phyloP scores from a whole-genome alignment of 2,888 invertebrate genomes.

The Euclidia mi region DNA sequence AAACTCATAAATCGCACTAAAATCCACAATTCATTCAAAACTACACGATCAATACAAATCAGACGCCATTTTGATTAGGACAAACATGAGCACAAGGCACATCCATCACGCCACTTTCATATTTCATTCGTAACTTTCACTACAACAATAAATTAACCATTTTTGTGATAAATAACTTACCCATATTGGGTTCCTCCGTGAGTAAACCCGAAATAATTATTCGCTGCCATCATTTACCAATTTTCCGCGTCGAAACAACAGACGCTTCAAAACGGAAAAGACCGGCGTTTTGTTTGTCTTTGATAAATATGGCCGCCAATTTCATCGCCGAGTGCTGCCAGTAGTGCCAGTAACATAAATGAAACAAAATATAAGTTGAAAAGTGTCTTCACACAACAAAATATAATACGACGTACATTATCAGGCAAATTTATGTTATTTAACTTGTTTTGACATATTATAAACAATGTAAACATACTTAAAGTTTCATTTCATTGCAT shows the following conservation, averaged over 20 bases:
- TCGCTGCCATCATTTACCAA: conserved; percentile 94
- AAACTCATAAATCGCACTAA: conserved; percentile 44
- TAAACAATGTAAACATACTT: too few species aligned
- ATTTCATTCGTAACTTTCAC: conserved; percentile 16
- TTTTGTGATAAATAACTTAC: conserved; percentile 87
- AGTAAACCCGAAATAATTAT: conserved; percentile 98
- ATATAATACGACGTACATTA: too few species aligned
- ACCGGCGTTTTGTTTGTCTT: conserved; percentile 83
- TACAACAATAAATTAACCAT: conserved; percentile 14
- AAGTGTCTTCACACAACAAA: too few species aligned
- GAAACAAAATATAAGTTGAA: too few species aligned
- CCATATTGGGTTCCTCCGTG: conserved; percentile 98
- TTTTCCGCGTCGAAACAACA: conserved; percentile 83
- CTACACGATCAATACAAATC: conserved; percentile 77
- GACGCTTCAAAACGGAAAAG: conserved; percentile 85
- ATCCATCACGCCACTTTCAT: conserved; percentile 55
- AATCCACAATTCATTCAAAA: conserved; percentile 46
- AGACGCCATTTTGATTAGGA: conserved; percentile 87
- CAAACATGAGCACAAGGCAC: conserved; percentile 78
- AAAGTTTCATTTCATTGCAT: too few species aligned
- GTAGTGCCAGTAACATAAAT: too few species aligned
- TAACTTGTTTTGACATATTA: too few species aligned
- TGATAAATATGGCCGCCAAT: conserved; percentile 66
- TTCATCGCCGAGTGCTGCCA: conserved; percentile 20
- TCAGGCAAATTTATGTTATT: too few species aligned